phyloP scores from a whole-genome alignment of 1,140 invertebrate genomes.

The Hydropsyche tenuis region DNA sequence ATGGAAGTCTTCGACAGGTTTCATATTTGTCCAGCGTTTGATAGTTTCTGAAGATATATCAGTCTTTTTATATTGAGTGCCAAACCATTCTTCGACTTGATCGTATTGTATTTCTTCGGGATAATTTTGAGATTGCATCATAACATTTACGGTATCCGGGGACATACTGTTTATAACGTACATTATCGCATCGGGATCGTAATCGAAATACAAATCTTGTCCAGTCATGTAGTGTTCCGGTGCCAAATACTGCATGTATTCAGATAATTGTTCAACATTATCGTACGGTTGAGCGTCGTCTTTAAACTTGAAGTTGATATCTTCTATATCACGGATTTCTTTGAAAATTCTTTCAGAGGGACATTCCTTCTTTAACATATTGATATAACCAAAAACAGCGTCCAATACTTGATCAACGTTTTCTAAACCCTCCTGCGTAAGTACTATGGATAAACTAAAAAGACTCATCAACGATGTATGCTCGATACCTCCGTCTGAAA shows the following conservation, averaged over 20 bases:
- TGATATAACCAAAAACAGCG: slow-evolving; percentile 76
- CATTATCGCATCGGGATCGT: slow-evolving; percentile 74
- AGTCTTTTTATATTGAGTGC: slow-evolving; percentile 67
- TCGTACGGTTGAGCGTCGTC: slow-evolving; percentile 74
- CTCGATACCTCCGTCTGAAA: slow-evolving; percentile 77
- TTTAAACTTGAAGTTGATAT: slow-evolving; percentile 73
- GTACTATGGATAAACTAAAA: slow-evolving; percentile 75
- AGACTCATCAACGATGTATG: slow-evolving; percentile 75
- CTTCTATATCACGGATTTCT: slow-evolving; percentile 73
- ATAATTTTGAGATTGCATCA: slow-evolving; percentile 70
- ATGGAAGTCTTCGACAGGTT: slow-evolving; percentile 65
- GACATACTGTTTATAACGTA: slow-evolving; percentile 71
- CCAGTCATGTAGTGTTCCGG: slow-evolving; percentile 81
- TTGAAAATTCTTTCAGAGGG: slow-evolving; percentile 73
- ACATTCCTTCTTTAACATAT: slow-evolving; percentile 68
- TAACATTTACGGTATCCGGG: slow-evolving; percentile 78
- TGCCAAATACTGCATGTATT: slow-evolving; percentile 82
- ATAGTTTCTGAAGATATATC: slow-evolving; percentile 67
- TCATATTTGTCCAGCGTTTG: slow-evolving; percentile 65
- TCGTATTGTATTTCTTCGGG: slow-evolving; percentile 66
- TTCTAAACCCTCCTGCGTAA: slow-evolving; percentile 81
- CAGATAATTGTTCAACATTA: slow-evolving; percentile 79
- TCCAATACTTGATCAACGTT: slow-evolving; percentile 74
- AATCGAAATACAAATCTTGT: slow-evolving; percentile 77
- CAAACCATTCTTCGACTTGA: slow-evolving; percentile 75